A percentile compares a stretch with the other conserved stretches of the same genome.
Conservation (phyloP, 2,888 invertebrate species). For the Nemoura dubitans region DNA sequence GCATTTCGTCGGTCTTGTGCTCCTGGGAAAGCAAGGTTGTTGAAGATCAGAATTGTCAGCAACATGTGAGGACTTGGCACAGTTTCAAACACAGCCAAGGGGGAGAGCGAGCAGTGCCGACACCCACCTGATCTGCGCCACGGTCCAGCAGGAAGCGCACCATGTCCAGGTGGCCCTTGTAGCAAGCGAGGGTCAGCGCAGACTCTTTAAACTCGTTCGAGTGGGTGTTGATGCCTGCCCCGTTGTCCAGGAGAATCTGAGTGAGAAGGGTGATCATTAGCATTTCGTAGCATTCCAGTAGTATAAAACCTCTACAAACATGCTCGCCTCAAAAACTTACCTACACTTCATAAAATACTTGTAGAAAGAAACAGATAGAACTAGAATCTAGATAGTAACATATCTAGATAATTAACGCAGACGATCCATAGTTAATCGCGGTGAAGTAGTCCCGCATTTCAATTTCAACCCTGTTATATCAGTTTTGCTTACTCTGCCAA, state of each 20-base stretch:
- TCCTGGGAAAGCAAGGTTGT: conserved; percentile 67
- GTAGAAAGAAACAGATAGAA: too few species aligned
- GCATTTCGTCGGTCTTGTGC: conserved; percentile 99
- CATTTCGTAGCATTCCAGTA: conserved; percentile 29
- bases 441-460: too few species aligned
- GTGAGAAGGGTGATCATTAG: conserved; percentile 45
- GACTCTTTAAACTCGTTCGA: conserved; percentile 99
- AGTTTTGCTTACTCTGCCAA: too few species aligned
- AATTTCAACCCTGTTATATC: too few species aligned
- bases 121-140: conserved; percentile 80
- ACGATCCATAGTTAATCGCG: too few species aligned
- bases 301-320: conserved; percentile 2
- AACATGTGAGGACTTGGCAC: not conserved
- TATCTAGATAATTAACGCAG: too few species aligned
- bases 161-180: conserved; percentile 97
- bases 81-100: not conserved
- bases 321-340: not conserved
- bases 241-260: conserved; percentile 85
- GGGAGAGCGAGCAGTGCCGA: not conserved
- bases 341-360: too few species aligned
- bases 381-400: too few species aligned
- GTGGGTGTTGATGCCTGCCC: conserved; percentile 98
- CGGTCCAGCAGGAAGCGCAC: conserved; percentile 94
- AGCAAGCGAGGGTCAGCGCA: conserved; percentile 93
- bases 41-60: not conserved